A percentile compares a stretch with the other conserved stretches of the same genome.
phyloP scores from a whole-genome alignment of 2,797 vertebrate species.

The Pogonophryne albipinna region DNA sequence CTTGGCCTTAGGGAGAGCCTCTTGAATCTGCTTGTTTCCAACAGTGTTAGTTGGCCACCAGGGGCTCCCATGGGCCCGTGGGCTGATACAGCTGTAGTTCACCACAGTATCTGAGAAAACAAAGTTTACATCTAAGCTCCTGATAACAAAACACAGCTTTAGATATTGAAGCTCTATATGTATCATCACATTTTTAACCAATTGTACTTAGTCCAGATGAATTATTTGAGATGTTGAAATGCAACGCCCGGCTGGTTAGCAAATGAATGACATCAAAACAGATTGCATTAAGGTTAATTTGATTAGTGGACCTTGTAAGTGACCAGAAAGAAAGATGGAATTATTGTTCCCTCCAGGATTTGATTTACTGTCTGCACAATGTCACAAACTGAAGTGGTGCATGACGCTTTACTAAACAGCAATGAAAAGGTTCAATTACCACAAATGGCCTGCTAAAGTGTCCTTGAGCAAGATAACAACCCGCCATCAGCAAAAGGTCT shows the following conservation, averaged over 20 bases:
- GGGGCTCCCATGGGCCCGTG: conserved; percentile 68
- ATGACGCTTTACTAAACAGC: conserved; percentile 20
- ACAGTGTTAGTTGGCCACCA: conserved; percentile 64
- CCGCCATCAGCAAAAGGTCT: conserved; percentile 26
- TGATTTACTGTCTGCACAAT: conserved; percentile 47
- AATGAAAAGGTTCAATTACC: conserved; percentile 19
- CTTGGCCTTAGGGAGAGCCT: conserved; percentile 65
- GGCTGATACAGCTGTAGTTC: conserved; percentile 63
- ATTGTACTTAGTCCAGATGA: conserved; percentile 7
- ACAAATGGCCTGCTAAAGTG: conserved; percentile 12
- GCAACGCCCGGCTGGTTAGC: conserved; percentile 36
- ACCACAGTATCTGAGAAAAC: conserved; percentile 52
- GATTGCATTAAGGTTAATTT: conserved; percentile 65
- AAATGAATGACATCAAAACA: conserved; percentile 59
- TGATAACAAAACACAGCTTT: conserved; percentile 11
- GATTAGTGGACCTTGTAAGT: conserved; percentile 57
- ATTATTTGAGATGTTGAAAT: conserved; percentile 34
- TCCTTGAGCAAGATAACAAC: conserved; percentile 38
- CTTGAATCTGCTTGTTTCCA: conserved; percentile 67
- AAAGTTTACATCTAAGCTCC: conserved; percentile 41
- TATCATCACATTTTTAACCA: not conserved
- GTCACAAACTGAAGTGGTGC: not conserved
- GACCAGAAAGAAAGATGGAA: conserved; percentile 54
- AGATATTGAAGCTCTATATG: not conserved
- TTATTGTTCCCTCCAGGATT: conserved; percentile 57